Evolutionary conservation across 92 coral and sea anemone species (phyloP).

Genomic region (Parazoanthus atlanticus): DNA sequence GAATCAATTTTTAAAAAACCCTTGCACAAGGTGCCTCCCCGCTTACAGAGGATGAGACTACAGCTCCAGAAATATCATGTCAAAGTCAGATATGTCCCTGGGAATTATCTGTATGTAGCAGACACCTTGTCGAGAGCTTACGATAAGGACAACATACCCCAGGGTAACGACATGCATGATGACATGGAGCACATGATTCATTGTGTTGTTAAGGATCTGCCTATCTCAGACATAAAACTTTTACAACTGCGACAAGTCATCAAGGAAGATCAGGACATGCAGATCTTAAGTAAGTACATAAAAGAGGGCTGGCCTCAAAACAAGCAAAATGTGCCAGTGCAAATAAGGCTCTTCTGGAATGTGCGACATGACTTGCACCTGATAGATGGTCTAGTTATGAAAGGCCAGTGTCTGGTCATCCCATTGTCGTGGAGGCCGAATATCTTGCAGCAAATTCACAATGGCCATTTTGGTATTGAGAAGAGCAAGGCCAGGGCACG

Average conservation of each 20-base stretch:
- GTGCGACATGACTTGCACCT: slow-evolving; percentile 41
- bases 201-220: no score
- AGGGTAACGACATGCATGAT: slow-evolving; percentile 9
- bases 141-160: slow-evolving; percentile 26
- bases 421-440: no score
- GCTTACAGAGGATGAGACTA: slow-evolving; percentile 62
- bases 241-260: no score
- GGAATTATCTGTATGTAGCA: slow-evolving; percentile 50
- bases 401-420: slow-evolving; percentile 19
- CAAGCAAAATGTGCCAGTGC: no score
- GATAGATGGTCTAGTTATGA: slow-evolving; percentile 36
- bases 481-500: no score
- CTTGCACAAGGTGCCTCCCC: slow-evolving; percentile 49
- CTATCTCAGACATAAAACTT: no score
- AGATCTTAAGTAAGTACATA: no score
- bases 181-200: no score
- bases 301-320: no score
- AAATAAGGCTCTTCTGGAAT: slow-evolving; percentile 20
- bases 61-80: slow-evolving; percentile 41
- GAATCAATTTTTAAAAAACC: slow-evolving; percentile 37
- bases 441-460: no score
- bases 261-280: no score
- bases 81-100: slow-evolving; percentile 51
- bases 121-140: slow-evolving; percentile 61
- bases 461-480: neutral